Conservation (phyloP, 2,113 vertebrate species). For the Vombatus ursinus region DNA sequence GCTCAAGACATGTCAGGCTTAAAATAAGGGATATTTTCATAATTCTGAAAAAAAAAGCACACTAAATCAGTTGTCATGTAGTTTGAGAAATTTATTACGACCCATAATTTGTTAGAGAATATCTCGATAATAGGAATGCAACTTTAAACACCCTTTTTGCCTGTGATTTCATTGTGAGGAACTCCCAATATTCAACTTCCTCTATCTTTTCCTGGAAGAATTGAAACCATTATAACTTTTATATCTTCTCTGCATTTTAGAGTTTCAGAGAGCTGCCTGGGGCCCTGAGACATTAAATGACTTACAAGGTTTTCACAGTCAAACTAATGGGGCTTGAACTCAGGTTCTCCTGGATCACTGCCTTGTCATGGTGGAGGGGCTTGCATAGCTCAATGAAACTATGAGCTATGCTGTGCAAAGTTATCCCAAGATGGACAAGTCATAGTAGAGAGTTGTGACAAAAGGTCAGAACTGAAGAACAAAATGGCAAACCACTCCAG, state of each 20-base stretch:
- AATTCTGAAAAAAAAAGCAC: background rate
- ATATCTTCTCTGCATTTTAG: background rate
- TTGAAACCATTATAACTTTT: background rate
- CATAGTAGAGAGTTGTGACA: background rate
- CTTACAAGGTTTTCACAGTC: background rate
- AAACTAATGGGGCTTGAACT: background rate
- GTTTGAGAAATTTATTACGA: slow-evolving; percentile 31
- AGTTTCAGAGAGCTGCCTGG: background rate
- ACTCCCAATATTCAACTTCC: background rate
- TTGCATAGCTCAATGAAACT: background rate
- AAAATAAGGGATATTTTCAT: slow-evolving; percentile 34
- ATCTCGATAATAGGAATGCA: background rate
- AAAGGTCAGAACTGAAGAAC: background rate
- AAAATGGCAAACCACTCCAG: background rate
- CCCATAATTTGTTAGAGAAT: background rate
- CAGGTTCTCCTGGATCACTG: background rate
- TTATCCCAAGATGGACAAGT: background rate
- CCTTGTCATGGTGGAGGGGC: background rate
- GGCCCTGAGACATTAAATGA: background rate
- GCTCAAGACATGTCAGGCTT: background rate
- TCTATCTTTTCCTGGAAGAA: background rate
- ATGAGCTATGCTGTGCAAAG: background rate
- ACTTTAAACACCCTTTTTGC: background rate
- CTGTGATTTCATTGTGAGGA: background rate
- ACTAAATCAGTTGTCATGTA: background rate